A percentile compares a stretch with the other conserved stretches of the same genome.
phyloP scores from a whole-genome alignment of 2,888 invertebrate genomes.

The Anoplius nigerrimus region DNA sequence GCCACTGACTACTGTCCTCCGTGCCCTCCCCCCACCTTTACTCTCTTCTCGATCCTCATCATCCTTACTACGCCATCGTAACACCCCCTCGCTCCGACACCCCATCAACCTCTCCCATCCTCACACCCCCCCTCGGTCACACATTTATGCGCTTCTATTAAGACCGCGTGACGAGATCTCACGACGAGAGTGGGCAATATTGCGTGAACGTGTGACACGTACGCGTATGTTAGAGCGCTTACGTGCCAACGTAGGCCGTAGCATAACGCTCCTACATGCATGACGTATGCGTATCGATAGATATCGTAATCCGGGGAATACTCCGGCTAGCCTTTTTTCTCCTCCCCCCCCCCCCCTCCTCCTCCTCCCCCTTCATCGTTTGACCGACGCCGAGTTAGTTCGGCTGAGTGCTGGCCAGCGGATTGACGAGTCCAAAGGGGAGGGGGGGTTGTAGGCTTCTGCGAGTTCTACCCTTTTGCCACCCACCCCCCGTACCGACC shows the following conservation, averaged over 20 bases:
- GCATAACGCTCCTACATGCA: slow-evolving; percentile 1
- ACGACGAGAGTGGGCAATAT: slow-evolving; percentile 28
- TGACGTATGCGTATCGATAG: background rate
- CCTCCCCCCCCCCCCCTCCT: no score
- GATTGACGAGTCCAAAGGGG: no score
- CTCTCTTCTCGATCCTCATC: no score
- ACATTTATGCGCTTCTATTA: slow-evolving; percentile 5
- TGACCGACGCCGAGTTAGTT: no score
- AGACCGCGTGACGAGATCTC: slow-evolving; percentile 13
- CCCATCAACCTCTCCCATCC: background rate
- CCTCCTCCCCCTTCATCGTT: no score
- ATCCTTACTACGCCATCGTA: no score
- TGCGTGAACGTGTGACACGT: background rate
- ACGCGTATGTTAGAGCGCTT: background rate
- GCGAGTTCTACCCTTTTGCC: no score
- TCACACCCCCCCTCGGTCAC: background rate
- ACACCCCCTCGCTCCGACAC: no score
- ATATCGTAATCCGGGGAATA: slow-evolving; percentile 11
- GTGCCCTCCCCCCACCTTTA: background rate
- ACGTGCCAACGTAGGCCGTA: background rate
- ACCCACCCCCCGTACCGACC: no score
- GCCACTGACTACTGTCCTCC: slow-evolving; percentile 25
- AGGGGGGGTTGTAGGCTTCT: no score
- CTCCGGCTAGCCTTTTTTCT: background rate
- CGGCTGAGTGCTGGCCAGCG: no score